Base-by-base conservation (phyloP, 1,140 invertebrate genomes). In the Asbolus verrucosus region DNA sequence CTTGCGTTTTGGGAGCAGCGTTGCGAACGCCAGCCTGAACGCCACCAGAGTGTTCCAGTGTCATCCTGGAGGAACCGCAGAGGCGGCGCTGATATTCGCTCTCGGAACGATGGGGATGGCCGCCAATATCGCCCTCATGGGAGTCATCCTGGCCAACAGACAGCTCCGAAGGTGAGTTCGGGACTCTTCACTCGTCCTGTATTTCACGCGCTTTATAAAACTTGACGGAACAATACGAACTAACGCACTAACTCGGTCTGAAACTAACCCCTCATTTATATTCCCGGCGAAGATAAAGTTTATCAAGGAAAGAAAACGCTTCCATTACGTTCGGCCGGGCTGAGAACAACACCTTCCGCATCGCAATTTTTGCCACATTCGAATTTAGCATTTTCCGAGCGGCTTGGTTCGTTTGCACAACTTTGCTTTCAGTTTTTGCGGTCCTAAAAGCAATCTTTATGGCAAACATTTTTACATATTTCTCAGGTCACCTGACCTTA, bases 61-160 rank as follows among this genome's bases (percentile, higher is more conserved):
- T 78, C 91, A 92, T 75, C 91, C 92, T 1, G 91, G 91, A 0
- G 91, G 92, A 30, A 89, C 90, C 1, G 90, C 91, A 0, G 92
- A 94, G 79, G 92, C 92, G 0, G 89, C 89, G 0, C 85, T 94
- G 1, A 89, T 95, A 69, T 88, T 94, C 75, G 88, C 88, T 19
- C 84, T 95, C 2, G 92, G 92, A 0, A 85, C 89, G 0, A 83
- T 94, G 13, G 93, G 93, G 46, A 92, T 94, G 85, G 88, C 89
- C 0, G 92, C 93, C 3, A 95, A 95, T 81, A 82, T 94, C 36
- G 86, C 90, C 6, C 85, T 94, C 6, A 93, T 95, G 89, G 85
- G 87, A 1, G 86, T 93, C n/a, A 94, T 93, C 74, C 81, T 92
- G 6, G 86, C 86, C 79, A 92, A 91, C 80, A 87, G 88, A 73